These are phyloP conservation scores for Squalus acanthias DNA, from an alignment of 2,797 vertebrate species.

Conservation along the genomic window DNA sequence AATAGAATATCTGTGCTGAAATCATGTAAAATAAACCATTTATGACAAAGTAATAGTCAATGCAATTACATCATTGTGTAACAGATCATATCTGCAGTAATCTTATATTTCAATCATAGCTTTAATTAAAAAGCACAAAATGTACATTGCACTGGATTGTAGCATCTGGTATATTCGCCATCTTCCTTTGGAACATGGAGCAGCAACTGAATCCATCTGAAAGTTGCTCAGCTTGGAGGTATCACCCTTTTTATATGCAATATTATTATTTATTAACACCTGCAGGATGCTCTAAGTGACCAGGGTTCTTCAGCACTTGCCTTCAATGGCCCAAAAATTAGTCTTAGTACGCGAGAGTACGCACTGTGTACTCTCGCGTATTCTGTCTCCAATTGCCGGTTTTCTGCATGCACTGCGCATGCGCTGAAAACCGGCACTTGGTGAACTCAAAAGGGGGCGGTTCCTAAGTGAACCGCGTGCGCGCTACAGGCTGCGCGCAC, in stretches of 20 bases:
- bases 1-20: neutral
- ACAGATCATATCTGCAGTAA: neutral
- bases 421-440: no score
- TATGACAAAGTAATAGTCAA: neutral
- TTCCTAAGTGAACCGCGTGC: no score
- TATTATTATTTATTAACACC: neutral
- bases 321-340: no score
- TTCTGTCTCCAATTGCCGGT: no score
- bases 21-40: neutral
- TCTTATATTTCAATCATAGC: neutral
- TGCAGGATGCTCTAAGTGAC: neutral
- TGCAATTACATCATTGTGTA: neutral
- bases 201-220: neutral
- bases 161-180: neutral
- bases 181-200: neutral
- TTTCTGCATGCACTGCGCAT: no score
- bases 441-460: no score
- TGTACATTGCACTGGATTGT: neutral
- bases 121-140: neutral
- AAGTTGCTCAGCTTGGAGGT: neutral
- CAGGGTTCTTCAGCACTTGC: neutral
- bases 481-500: no score
- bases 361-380: no score
- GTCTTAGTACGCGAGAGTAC: no score
- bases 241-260: neutral